Conservation (phyloP, 2,797 vertebrate genomes). For the Arrhamphus sclerolepis region DNA sequence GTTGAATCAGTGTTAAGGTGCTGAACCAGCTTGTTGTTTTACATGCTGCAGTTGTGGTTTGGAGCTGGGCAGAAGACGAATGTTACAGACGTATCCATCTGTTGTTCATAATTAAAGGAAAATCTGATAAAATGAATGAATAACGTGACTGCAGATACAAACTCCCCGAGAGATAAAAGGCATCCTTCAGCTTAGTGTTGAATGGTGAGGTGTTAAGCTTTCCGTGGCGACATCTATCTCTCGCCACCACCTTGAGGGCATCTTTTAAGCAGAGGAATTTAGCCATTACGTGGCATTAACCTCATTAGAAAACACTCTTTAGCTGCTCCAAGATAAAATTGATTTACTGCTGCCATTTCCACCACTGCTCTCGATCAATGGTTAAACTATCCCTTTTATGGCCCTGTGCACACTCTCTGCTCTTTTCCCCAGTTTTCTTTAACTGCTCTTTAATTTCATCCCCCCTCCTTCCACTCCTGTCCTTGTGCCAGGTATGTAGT, state of each 20-base stretch:
- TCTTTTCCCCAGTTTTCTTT: slow-evolving; percentile 71
- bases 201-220: slow-evolving; percentile 69
- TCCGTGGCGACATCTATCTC: slow-evolving; percentile 83
- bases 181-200: slow-evolving; percentile 43
- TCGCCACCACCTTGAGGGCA: slow-evolving; percentile 84
- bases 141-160: slow-evolving; percentile 52
- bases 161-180: slow-evolving; percentile 28
- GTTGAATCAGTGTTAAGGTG: no score
- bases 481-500: slow-evolving; percentile 70
- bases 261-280: slow-evolving; percentile 86
- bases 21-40: not conserved
- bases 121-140: slow-evolving; percentile 47
- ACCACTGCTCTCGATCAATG: slow-evolving; percentile 87
- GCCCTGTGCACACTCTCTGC: slow-evolving; percentile 68
- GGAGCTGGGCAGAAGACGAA: slow-evolving; percentile 27
- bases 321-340: slow-evolving; percentile 88
- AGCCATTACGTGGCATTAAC: slow-evolving; percentile 89
- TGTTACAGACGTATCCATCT: slow-evolving; percentile 19
- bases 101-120: slow-evolving; percentile 21
- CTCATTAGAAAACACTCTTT: slow-evolving; percentile 91
- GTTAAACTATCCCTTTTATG: slow-evolving; percentile 88
- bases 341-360: slow-evolving; percentile 89
- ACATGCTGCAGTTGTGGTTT: not conserved
- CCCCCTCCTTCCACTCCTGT: slow-evolving; percentile 54
- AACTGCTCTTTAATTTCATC: slow-evolving; percentile 70